Conservation (phyloP, 2,888 invertebrate species). For the Panzeria rudis region DNA sequence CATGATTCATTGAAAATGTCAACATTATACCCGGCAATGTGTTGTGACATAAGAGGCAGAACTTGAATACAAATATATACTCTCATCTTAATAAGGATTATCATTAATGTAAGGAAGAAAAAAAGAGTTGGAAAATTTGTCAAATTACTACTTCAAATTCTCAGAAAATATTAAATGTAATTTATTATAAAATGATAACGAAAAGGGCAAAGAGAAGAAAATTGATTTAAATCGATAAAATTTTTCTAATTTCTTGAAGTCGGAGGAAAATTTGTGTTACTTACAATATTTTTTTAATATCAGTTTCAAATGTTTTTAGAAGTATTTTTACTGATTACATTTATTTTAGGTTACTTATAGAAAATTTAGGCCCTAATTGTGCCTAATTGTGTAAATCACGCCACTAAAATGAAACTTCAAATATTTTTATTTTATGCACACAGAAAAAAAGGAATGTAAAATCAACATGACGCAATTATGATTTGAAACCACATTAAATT, state of each 20-base stretch:
- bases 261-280: neutral
- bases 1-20: constrained; percentile 71
- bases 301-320: too few relatives aligned
- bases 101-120: constrained; percentile 46
- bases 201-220: constrained; percentile 5
- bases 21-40: constrained; percentile 59
- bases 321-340: too few relatives aligned
- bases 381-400: too few relatives aligned
- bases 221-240: constrained; percentile 36
- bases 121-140: constrained; percentile 62
- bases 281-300: too few relatives aligned
- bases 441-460: too few relatives aligned
- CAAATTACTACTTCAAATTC: constrained; percentile 63
- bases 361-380: too few relatives aligned
- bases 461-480: too few relatives aligned
- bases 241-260: neutral
- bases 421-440: too few relatives aligned
- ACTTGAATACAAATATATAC: neutral
- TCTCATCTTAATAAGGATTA: constrained; percentile 35
- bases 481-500: too few relatives aligned
- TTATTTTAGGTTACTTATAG: too few relatives aligned
- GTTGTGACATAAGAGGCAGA: constrained; percentile 68
- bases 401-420: too few relatives aligned
- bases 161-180: constrained; percentile 66
- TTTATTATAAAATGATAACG: constrained; percentile 51